These are phyloP conservation scores for Oscheius sp. DNA, from an alignment of 2,888 invertebrate species.

Conservation along the genomic window DNA sequence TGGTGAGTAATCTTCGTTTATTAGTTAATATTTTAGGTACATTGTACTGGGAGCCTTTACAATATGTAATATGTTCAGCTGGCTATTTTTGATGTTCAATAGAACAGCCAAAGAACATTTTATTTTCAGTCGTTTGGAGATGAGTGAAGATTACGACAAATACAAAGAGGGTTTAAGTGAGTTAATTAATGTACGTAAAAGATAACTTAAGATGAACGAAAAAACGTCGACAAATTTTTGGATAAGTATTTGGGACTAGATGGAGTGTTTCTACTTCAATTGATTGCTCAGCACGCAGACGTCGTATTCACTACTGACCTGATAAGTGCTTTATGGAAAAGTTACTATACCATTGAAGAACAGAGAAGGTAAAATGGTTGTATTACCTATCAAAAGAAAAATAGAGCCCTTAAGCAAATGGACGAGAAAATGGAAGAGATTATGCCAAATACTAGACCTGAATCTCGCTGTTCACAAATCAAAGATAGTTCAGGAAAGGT, in stretches of 20 bases:
- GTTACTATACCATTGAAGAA: constrained; percentile 60
- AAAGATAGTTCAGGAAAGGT: neutral
- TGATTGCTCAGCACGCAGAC: constrained; percentile 67
- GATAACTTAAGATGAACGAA: constrained; percentile 44
- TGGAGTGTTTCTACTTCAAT: constrained; percentile 64
- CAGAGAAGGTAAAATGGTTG: constrained; percentile 37
- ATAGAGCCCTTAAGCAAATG: constrained; percentile 39
- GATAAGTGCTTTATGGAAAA: constrained; percentile 57
- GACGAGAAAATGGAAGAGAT: constrained; percentile 30
- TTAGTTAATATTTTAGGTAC: constrained; percentile 52
- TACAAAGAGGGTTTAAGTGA: constrained; percentile 32
- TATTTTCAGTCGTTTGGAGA: constrained; percentile 66
- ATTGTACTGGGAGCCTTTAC: constrained; percentile 61
- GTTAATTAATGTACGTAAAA: neutral
- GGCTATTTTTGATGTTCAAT: constrained; percentile 60
- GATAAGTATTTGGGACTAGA: constrained; percentile 64
- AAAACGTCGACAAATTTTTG: constrained; percentile 59
- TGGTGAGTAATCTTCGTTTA: constrained; percentile 38
- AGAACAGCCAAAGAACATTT: constrained; percentile 64
- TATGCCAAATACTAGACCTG: constrained; percentile 4
- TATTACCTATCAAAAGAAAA: neutral
- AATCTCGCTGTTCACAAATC: neutral
- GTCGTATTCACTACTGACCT: constrained; percentile 64
- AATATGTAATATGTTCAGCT: constrained; percentile 57
- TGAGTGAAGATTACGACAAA: constrained; percentile 61